Conservation (phyloP, 2,113 vertebrate species). For the Camelus bactrianus region DNA sequence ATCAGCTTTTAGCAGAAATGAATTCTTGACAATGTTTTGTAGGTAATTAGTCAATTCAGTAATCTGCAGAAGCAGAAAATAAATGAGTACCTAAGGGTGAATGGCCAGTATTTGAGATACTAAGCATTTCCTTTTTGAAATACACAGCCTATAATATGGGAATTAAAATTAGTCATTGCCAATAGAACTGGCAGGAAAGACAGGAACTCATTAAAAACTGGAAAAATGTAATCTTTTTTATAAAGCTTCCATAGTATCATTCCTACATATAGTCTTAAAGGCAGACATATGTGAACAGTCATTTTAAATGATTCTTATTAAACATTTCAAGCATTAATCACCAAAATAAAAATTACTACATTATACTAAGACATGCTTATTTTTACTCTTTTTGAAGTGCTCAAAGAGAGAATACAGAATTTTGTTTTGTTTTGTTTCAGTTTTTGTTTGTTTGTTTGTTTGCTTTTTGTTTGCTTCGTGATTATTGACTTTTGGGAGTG, state of each 20-base stretch:
- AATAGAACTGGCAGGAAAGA: neutral
- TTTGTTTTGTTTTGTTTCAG: neutral
- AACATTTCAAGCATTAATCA: conserved; percentile 12
- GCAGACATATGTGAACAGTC: neutral
- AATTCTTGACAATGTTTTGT: conserved; percentile 67
- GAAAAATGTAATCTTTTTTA: neutral
- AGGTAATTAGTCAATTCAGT: conserved; percentile 60
- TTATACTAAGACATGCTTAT: neutral
- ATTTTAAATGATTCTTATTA: neutral
- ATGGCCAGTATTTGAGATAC: conserved; percentile 25
- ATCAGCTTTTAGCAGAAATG: conserved; percentile 68
- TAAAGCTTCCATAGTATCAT: neutral
- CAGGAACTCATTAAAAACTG: conserved; percentile 19
- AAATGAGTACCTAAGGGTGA: conserved; percentile 46
- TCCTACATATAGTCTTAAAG: neutral
- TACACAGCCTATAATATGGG: neutral
- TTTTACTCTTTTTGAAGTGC: neutral
- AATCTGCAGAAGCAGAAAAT: conserved; percentile 70
- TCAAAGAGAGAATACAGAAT: neutral
- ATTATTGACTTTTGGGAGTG: neutral
- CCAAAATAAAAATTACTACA: neutral
- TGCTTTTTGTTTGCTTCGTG: neutral
- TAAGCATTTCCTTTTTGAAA: conserved; percentile 21
- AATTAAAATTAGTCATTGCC: conserved; percentile 61
- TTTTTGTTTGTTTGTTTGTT: no score